Base-by-base conservation (phyloP, 2,113 vertebrate species). In the Mesoclemmys tuberculata region DNA sequence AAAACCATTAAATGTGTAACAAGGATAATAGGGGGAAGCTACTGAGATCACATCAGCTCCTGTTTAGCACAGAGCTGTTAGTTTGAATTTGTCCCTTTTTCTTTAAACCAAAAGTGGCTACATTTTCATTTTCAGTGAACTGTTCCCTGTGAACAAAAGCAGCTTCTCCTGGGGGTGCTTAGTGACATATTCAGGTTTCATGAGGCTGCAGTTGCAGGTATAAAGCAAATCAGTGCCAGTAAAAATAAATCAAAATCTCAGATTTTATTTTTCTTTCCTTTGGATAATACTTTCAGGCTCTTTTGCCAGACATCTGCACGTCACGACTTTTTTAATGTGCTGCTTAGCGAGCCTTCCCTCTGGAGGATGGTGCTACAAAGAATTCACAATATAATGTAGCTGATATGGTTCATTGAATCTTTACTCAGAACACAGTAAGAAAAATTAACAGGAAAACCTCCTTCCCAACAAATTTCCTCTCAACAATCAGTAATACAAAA, bases 371-470 rank as follows among this genome's bases (percentile, higher is more conserved):
- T 51, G 52, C 81, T 44, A 94, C 64, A 91, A 95, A 95, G 80
- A 38, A 85, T 48, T 16, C 56, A 35, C 35, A 85, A n/a, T 52
- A 31, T 74, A 61, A 79, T 90, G 89, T 84, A 88, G 71, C 80
- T 44, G 35, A 51, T 4, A n/a, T 19, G 3, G 22, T 84, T 96
- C 29, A 55, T 56, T 85, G 71, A 79, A 21, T 87, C 89, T 92
- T 84, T 97, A 71, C 48, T 93, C 80, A 93, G 86, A 92, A 89
- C 52, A 54, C 81, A 94, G 87, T 29, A 92, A 93, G 90, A 96
- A 96, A 96, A 97, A 95, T 94, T 58, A 96, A 91, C 81, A 97
- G 87, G 91, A 96, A 97, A 95, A 44, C 19, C 75, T 79, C 31
- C 96, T 87, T 96, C 75, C 64, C 92, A 90, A 80, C 35, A 93